Evolutionary conservation across 2,888 invertebrate genomes (phyloP), one percentile per base, ranked within the genome.

Genomic region (Epistrophe eligans): DNA sequence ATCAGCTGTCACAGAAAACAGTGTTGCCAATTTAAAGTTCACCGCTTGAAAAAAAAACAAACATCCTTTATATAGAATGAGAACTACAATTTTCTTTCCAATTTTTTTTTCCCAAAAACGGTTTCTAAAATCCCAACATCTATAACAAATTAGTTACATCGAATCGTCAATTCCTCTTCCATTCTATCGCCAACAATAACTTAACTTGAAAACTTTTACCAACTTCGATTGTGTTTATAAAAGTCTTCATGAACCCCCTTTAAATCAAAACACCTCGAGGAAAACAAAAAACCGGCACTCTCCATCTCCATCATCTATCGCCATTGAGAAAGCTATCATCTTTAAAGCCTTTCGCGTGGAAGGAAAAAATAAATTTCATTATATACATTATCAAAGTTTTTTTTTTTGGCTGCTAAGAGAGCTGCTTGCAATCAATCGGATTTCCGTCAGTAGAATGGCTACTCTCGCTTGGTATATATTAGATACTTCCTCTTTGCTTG

Each of bases 361-460:
- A 57, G 8, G 24, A 66, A 13, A 62, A 48, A 43, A 77, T 40
- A 45, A 73, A 77, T 73, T 67, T 79, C 60, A 79, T 83, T 83
- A 24, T 24, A 24, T 24, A 83, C 67, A 83, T 70, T 73, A 79
- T 55, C 48, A 52, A 79, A 79, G 67, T 79, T 83, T 77, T 62
- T 83, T 62, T 57, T 38, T n/a, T 60, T 52, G 52, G 48, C 32
- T 32, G 35, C 17, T 62, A 5, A 62, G 52, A 74, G 58, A 38
- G 32, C n/a, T 13, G 17, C 58, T 62, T 35, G 40, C 74, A 84
- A 76, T 76, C 84, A 84, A 84, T 84, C 70, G 74, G 74, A 71
- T 71, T 74, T 74, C 70, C 71, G 48, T 66, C 64, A 32, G n/a
- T n/a, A n/a, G 62, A 74, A 79, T 43, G 74, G 57, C 48, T 28